Evolutionary conservation across 1,140 invertebrate species (phyloP), one percentile per base, ranked within the genome.

Genomic region (Caenorhabditis brenneri): DNA sequence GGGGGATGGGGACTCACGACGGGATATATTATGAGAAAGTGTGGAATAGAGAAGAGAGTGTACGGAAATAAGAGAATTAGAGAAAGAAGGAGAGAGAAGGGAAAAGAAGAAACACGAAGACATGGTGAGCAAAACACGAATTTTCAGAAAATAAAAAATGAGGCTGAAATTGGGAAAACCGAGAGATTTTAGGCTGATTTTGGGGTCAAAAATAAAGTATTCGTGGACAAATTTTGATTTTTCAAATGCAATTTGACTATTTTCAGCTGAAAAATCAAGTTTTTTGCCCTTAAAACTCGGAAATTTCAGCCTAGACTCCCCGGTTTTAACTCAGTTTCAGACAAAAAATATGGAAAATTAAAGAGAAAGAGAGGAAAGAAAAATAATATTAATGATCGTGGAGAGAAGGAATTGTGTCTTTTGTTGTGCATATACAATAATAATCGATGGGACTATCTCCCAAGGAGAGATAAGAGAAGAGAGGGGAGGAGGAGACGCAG

Each of bases 111-210:
- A n/a, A 74, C 65, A 42, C 33, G 36, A 42, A 74, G 65, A 74
- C 65, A 74, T 74, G 65, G 65, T 42, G 65, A 74, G 65, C 65
- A 74, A 74, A 74, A 74, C 65, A 74, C 65, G 65, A 74, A 74
- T 42, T 74, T 74, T 74, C 65, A 74, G 33, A 65, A 65, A 65
- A 60, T 33, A 65, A 65, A 27, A 55, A n/a, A n/a, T n/a, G n/a
- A n/a, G n/a, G n/a, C n/a, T n/a, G n/a, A n/a, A 10, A 6, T 10
- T 19, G 31, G 58, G 19, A 42, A 42, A 19, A 24, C 2, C 7
- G 24, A 19, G 10, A 9, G 24, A 74, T 42, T 24, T 74, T 27
- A 27, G 6, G 4, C 19, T 12, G 24, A 55, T 27, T 27, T 24
- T 12, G 7, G 10, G 7, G 9, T 10, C 6, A 55, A 10, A 55